phyloP scores from a whole-genome alignment of 2,888 invertebrate species.

The Amaurobius ferox region DNA sequence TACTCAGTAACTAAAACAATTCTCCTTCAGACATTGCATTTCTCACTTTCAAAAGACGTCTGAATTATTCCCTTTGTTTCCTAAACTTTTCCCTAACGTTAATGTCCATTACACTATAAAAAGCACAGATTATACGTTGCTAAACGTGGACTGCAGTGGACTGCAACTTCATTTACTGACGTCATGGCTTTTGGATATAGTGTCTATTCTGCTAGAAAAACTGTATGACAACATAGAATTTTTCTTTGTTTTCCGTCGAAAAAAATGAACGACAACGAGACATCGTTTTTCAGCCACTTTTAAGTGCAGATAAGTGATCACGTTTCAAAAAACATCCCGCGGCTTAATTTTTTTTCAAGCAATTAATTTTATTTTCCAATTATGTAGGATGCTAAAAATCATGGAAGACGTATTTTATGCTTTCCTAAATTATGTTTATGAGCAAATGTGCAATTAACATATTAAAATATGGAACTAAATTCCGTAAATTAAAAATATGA shows the following conservation, averaged over 20 bases:
- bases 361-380: neutral
- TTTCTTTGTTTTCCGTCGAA: neutral
- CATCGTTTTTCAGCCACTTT: neutral
- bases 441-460: no score
- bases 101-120: constrained; percentile 35
- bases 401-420: no score
- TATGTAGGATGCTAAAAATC: neutral
- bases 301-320: neutral
- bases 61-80: constrained; percentile 4
- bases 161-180: constrained; percentile 60
- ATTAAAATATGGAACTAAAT: no score
- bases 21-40: no score
- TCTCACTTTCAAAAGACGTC: constrained; percentile 3
- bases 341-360: neutral
- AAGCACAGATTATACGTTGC: constrained; percentile 50
- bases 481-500: no score
- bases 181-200: constrained; percentile 44
- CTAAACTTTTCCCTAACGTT: neutral
- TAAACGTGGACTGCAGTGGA: no score
- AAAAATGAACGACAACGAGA: neutral
- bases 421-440: no score
- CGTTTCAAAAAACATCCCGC: neutral
- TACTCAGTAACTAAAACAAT: neutral
- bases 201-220: constrained; percentile 35
- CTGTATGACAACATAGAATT: neutral